Conservation (phyloP, 2,888 invertebrate species). For the Cantharis rustica region DNA sequence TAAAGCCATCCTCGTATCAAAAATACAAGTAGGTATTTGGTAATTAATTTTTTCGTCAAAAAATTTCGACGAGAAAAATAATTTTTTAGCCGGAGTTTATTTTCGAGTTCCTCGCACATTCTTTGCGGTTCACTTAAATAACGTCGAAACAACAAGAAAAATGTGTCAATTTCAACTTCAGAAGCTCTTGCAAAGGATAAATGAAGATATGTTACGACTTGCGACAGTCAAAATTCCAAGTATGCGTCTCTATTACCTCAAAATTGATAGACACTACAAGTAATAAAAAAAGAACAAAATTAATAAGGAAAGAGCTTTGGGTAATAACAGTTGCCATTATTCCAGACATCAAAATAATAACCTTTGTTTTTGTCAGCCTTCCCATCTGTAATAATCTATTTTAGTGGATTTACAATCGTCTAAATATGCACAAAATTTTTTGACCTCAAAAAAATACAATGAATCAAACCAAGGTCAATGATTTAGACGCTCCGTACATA, state of each 20-base stretch:
- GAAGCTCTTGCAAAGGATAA: background rate
- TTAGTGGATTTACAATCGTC: constrained; percentile 23
- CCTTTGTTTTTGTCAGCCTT: background rate
- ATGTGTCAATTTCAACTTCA: background rate
- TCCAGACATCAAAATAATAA: background rate
- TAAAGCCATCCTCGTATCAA: background rate
- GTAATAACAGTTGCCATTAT: background rate
- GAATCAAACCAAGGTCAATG: background rate
- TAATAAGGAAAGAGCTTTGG: background rate
- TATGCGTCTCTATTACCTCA: background rate
- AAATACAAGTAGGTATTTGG: background rate
- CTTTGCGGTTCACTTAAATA: background rate
- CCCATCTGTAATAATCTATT: constrained; percentile 22
- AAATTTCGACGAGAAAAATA: background rate
- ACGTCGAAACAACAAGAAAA: background rate
- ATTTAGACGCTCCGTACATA: background rate
- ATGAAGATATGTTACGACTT: background rate
- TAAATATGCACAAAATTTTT: constrained; percentile 12
- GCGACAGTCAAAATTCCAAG: background rate
- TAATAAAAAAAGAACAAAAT: background rate
- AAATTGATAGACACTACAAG: background rate
- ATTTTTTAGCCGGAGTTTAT: background rate
- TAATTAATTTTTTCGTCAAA: background rate
- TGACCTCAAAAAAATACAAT: background rate
- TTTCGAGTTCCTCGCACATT: background rate